These are phyloP conservation scores for Charina bottae DNA, from an alignment of 2,113 vertebrate species.

Conservation along the genomic window DNA sequence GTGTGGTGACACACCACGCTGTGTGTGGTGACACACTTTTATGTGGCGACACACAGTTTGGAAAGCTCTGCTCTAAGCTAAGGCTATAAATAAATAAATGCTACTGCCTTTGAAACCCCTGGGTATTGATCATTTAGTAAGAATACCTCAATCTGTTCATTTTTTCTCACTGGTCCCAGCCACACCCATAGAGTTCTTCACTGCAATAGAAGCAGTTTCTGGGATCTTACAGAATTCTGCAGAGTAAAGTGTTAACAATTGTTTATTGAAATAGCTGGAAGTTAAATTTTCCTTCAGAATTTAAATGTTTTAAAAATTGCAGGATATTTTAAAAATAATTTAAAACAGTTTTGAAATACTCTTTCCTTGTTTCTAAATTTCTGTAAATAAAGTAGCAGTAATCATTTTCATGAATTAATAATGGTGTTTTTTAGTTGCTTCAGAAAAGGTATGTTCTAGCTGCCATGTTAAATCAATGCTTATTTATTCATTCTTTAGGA, in stretches of 20 bases:
- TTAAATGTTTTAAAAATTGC: background rate
- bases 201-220: background rate
- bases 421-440: background rate
- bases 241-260: background rate
- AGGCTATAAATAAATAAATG: background rate
- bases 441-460: background rate
- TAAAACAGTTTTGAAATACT: background rate
- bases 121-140: background rate
- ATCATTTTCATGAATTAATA: background rate
- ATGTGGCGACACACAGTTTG: too few species aligned
- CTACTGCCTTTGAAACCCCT: background rate
- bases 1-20: too few species aligned
- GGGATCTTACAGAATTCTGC: background rate
- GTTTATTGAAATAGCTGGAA: background rate
- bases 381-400: conserved; percentile 1
- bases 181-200: background rate
- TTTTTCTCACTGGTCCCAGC: background rate
- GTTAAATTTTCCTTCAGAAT: background rate
- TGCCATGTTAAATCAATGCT: background rate
- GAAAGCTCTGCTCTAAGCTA: background rate
- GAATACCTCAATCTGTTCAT: background rate
- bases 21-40: too few species aligned
- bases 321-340: background rate
- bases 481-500: background rate
- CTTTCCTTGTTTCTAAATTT: background rate